Percentiles rank a stretch among this genome's conserved stretches.
phyloP scores from a whole-genome alignment of 2,797 vertebrate genomes.

The Sebastes trivittatus region DNA sequence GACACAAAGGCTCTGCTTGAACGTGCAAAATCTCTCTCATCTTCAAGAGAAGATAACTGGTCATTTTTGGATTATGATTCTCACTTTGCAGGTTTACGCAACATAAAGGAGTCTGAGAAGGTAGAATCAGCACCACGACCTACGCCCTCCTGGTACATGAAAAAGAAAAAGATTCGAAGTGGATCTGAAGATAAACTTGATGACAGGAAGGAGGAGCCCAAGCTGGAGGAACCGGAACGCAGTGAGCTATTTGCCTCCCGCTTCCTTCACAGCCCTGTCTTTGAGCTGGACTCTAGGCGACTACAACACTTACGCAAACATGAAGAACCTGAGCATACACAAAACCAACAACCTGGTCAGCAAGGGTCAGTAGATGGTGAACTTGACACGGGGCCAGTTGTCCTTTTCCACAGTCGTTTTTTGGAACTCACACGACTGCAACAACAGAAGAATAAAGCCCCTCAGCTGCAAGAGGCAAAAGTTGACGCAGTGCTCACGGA shows the following conservation, averaged over 20 bases:
- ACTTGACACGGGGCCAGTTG: constrained; percentile 88
- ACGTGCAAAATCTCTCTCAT: constrained; percentile 97
- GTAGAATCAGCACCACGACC: constrained; percentile 93
- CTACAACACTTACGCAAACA: constrained; percentile 94
- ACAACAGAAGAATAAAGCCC: constrained; percentile 93
- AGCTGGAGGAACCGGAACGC: constrained; percentile 94
- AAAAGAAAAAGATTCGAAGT: constrained; percentile 96
- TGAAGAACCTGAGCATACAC: constrained; percentile 89
- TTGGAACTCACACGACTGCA: constrained; percentile 90
- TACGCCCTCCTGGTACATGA: constrained; percentile 98
- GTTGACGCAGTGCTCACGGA: constrained; percentile 18
- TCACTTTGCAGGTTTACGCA: constrained; percentile 93
- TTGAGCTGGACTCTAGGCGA: constrained; percentile 95
- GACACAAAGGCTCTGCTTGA: constrained; percentile 98
- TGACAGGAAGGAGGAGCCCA: constrained; percentile 95
- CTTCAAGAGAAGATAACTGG: constrained; percentile 98
- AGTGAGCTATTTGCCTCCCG: constrained; percentile 96
- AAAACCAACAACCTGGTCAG: constrained; percentile 84
- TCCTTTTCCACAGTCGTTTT: constrained; percentile 96
- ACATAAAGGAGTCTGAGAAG: constrained; percentile 96
- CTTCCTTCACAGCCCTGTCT: constrained; percentile 97
- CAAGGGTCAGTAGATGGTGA: constrained; percentile 85
- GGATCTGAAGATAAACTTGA: constrained; percentile 96
- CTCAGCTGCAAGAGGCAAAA: constrained; percentile 86
- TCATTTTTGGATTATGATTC: constrained; percentile 97